phyloP scores from a whole-genome alignment of 1,140 invertebrate genomes.

The Drosophila parabipectinata region DNA sequence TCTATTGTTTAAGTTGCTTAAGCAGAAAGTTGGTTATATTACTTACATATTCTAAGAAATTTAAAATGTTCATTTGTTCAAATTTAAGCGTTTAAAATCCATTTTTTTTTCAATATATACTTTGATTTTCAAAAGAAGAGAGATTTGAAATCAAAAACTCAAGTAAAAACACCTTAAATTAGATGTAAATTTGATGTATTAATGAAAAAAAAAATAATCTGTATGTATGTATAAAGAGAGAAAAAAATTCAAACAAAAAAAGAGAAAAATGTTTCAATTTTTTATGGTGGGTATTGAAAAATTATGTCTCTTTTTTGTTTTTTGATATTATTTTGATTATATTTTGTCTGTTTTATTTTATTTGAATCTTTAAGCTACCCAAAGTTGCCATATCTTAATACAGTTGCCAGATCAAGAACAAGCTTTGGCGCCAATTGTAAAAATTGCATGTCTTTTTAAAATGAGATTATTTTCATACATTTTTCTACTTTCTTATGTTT shows the following conservation, averaged over 20 bases:
- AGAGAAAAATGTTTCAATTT: not conserved
- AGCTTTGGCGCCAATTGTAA: not conserved
- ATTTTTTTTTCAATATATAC: not conserved
- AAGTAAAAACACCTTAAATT: slow-evolving; percentile 14
- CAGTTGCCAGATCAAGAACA: not conserved
- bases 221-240: slow-evolving; percentile 33
- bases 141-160: not conserved
- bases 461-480: not conserved
- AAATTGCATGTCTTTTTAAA: not conserved
- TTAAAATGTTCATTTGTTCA: slow-evolving; percentile 3
- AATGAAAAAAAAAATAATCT: slow-evolving; percentile 12
- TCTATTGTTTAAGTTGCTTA: slow-evolving; percentile 23
- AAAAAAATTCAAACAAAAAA: not conserved
- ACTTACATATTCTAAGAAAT: slow-evolving; percentile 13
- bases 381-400: not conserved
- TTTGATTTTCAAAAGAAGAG: too few species aligned
- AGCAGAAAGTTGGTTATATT: slow-evolving; percentile 16
- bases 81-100: not conserved
- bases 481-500: not conserved
- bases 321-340: not conserved
- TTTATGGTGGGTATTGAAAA: slow-evolving; percentile 1
- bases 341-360: not conserved
- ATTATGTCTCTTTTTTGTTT: not conserved
- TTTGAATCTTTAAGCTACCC: too few species aligned
- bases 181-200: slow-evolving; percentile 41